Evolutionary conservation across 2,113 vertebrate species (phyloP), one percentile per base, ranked within the genome.

Genomic region (Tachysurus fulvidraco): DNA sequence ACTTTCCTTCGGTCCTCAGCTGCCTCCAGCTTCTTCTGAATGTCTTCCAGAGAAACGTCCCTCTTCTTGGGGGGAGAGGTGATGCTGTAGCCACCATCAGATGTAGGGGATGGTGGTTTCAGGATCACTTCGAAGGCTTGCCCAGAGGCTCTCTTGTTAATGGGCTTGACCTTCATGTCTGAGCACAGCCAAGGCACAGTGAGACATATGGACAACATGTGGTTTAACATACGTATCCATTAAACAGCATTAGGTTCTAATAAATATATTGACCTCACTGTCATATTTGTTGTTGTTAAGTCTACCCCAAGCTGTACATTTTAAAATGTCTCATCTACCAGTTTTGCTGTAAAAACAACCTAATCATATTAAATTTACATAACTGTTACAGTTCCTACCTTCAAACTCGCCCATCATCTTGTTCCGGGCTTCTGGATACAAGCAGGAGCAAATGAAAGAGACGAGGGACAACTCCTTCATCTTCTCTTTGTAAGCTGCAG

Each of bases 401-500:
- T 95, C 96, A 88, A 96, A 97, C 89, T 97, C 95, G 87, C 94
- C 96, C 93, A 96, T 94, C 91, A 95, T 96, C 76, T 95, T 97
- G 81, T 96, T 95, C 73, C 95, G 96, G 0, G 96, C 95, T 91
- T 97, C 96, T 50, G 96, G 93, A 92, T 97, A 96, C 92, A 97
- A 96, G 93, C 97, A 97, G 90, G 96, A 97, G 60, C 97, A 97
- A 92, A 97, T 96, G 90, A 97, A 94, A 0, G 96, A 97, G 88
- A 97, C 93, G 91, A 97, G 94, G 2, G 96, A 97, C 65, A 97
- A 93, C 91, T 97, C 97, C 96, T 97, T 97, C 96, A 97, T 97
- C 93, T 97, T 97, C 93, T 97, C 96, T 92, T 96, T 97, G 96
- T 97, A 97, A 90, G 97, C 97, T 97, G 94, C n/a, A 91, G 91